These are phyloP conservation scores for Pristionchus japonicus DNA, from an alignment of 2,888 invertebrate genomes.

Conservation along the genomic window DNA sequence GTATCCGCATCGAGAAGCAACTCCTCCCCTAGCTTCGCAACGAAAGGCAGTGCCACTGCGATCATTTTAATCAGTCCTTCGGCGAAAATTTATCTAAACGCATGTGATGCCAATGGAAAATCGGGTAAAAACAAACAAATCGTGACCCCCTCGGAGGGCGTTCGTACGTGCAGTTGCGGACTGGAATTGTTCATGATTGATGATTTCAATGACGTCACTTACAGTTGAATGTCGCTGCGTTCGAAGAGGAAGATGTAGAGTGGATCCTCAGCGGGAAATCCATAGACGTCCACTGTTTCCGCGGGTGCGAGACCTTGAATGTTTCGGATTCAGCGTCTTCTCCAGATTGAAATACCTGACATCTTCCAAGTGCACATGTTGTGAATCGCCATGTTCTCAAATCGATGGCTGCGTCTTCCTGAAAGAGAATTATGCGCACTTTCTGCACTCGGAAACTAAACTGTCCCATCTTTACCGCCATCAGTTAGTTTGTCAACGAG, in stretches of 20 bases:
- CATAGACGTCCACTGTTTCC: not conserved
- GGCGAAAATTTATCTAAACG: not conserved
- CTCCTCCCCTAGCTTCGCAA: not conserved
- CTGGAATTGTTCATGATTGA: not conserved
- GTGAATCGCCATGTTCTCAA: not conserved
- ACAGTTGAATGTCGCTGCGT: not conserved
- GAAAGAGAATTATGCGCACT: not conserved
- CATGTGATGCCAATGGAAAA: not conserved
- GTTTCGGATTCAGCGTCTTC: not conserved
- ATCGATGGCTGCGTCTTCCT: not conserved
- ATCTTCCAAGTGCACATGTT: not conserved
- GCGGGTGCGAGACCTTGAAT: not conserved
- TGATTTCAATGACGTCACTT: not conserved
- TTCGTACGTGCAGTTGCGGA: not conserved
- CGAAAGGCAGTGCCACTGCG: not conserved
- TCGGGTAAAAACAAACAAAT: not conserved
- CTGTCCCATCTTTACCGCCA: not conserved
- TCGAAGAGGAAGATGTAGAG: not conserved
- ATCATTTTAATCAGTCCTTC: not conserved
- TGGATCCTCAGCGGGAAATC: not conserved
- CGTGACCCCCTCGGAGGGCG: not conserved
- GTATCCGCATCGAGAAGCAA: not conserved
- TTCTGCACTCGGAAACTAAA: not conserved
- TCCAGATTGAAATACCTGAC: not conserved
- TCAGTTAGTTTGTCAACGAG: not conserved